Evolutionary conservation across 2,113 vertebrate genomes (phyloP), one percentile per base, ranked within the genome.

Genomic region (Dicrurus megarhynchus): DNA sequence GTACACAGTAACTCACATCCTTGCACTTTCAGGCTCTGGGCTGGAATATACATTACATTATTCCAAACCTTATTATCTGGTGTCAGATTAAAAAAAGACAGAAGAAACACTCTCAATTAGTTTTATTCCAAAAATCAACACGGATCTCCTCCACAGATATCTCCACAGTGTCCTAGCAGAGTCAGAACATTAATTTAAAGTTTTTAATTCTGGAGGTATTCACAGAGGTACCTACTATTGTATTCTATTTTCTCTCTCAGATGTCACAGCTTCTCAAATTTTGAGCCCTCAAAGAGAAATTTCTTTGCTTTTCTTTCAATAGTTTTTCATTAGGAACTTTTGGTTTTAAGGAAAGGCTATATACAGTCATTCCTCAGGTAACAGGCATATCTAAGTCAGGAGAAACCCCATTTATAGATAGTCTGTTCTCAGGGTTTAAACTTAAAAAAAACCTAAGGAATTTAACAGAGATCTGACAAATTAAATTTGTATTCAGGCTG

Each of bases 1-100:
- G 96, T 41, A 96, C 93, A 93, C 93, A 92, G 86, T 84, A 88
- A 91, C 44, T 52, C n/a, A 46, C 4, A 9, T 63, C 57, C 39
- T 90, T 89, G 92, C 73, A 85, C 63, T 94, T 95, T 84, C 41
- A 69, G 86, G 85, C 63, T 90, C 56, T 44, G 42, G 52, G 60
- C 6, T 90, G 68, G 42, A 87, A 68, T 56, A 12, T 3, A 24
- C 1, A 0, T n/a, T 52, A 49, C 49, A 80, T 77, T 76, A 86
- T 55, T 90, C 35, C 68, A 86, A 94, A 68, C 16, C 8, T 74
- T 52, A 60, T 37, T 52, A 68, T 60, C 46, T 84, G 27, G 13
- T 53, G 10, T 55, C 42, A 77, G 16, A 21, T 55, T 10, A 84
- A 59, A 49, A n/a, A 50, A 67, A 56, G 33, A 9, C 65, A 24